Evolutionary conservation across 2,888 invertebrate genomes (phyloP).

Genomic region (Scaptomyza reducta): DNA sequence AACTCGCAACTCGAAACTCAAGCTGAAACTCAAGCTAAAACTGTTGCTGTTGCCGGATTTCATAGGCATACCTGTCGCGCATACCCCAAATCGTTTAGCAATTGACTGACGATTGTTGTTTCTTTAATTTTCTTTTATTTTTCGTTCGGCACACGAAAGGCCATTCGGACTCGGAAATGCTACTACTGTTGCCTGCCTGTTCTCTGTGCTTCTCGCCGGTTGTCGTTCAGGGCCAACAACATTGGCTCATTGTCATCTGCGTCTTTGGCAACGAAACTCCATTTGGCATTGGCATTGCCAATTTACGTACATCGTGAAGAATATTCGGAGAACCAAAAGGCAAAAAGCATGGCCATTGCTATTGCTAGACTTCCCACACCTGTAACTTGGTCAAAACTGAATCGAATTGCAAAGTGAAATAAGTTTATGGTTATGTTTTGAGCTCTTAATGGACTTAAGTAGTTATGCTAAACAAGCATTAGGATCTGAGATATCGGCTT

Average conservation of each 20-base stretch:
- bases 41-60: conserved; percentile 34
- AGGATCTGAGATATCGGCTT: too few species aligned
- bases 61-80: conserved; percentile 79
- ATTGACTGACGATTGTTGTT: conserved; percentile 75
- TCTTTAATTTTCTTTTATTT: conserved; percentile 9
- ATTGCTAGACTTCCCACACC: conserved; percentile 25
- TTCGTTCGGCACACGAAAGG: conserved; percentile 56
- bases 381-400: not conserved
- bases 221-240: conserved; percentile 48
- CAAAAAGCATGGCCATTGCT: conserved; percentile 9
- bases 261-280: conserved; percentile 26
- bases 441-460: too few species aligned
- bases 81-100: conserved; percentile 75
- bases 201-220: not conserved
- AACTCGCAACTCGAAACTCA: conserved; percentile 28
- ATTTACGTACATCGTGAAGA: conserved; percentile 37
- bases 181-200: conserved; percentile 8
- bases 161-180: conserved; percentile 49
- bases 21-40: conserved; percentile 19
- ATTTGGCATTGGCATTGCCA: conserved; percentile 11
- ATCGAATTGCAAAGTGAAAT: not conserved
- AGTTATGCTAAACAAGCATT: too few species aligned
- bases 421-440: not conserved
- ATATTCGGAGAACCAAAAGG: conserved; percentile 14
- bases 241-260: conserved; percentile 54